These are phyloP conservation scores for Nipponia nippon DNA, from an alignment of 2,113 vertebrate genomes.

Conservation along the genomic window DNA sequence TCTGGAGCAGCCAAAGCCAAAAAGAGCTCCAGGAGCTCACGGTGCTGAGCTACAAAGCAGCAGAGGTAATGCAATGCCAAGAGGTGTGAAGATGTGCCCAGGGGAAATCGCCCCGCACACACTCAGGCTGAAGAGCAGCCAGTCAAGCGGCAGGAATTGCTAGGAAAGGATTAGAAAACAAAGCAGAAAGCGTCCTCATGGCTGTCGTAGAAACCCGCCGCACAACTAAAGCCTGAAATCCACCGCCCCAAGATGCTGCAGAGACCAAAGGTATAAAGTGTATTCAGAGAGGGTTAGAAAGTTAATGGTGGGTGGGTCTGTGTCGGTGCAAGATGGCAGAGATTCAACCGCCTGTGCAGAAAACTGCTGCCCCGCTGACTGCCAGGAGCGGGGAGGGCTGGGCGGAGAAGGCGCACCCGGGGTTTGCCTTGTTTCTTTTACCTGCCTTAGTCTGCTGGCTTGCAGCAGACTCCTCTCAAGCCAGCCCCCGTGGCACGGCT, in stretches of 20 bases:
- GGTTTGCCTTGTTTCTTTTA: not conserved
- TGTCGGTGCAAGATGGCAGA: not conserved
- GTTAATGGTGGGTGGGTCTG: not conserved
- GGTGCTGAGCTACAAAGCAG: not conserved
- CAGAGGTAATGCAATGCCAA: not conserved
- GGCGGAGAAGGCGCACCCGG: not conserved
- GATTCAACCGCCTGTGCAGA: not conserved
- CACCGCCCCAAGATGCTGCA: accelerated
- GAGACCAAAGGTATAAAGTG: not conserved
- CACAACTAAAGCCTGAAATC: not conserved
- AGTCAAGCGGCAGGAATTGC: not conserved
- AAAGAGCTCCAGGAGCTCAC: not conserved
- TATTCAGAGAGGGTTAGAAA: not conserved
- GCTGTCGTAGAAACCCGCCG: not conserved
- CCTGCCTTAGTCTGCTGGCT: not conserved
- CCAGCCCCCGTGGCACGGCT: not conserved
- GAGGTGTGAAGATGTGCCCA: not conserved
- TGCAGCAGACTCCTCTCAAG: not conserved
- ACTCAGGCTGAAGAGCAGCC: not conserved
- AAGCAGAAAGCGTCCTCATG: not conserved
- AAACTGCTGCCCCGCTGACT: not conserved
- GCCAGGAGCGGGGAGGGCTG: not conserved
- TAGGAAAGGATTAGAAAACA: not conserved
- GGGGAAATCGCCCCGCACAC: not conserved
- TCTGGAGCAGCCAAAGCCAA: not conserved